Base-by-base conservation (phyloP, 2,113 vertebrate species). In the Aramus guarauna region DNA sequence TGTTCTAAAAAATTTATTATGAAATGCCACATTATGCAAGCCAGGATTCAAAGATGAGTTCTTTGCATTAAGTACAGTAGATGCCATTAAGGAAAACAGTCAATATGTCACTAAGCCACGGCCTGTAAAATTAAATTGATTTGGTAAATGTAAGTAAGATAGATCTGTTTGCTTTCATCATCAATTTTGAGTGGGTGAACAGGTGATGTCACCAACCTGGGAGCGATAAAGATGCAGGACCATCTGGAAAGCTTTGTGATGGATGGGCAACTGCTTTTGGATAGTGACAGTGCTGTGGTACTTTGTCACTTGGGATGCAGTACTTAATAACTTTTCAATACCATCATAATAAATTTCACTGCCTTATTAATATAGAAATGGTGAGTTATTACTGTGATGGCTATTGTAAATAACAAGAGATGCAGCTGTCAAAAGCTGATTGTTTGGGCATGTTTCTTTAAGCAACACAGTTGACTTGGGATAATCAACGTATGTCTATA, bases 151-250 rank as follows among this genome's bases (percentile, higher is more conserved):
- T 99, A 99, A 99, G 98, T 98, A 98, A 99, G 99, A 99, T 99
- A 99, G 99, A 99, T 99, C 99, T 99, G 99, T 99, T 99, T 99
- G 99, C 99, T 99, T 99, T 99, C 99, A 99, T 99, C 99, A 99
- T 99, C 99, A 99, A 99, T 99, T 99, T 99, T 97, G 98, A 98
- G 98, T 96, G 97, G 97, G 98, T 98, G 96, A 98, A 97, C 98
- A 99, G 99, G 99, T 99, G 99, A 99, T 99, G 99, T 99, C 99
- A 99, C 99, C 98, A 98, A 98, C 99, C 98, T 98, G 99, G 99
- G 99, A 99, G 98, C 98, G 98, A 99, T 99, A 99, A 99, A 99
- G 98, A 98, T 98, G 98, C 98, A 97, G 97, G 98, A 97, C 99
- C 99, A 99, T 99, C 99, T 99, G 99, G 99, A 99, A 98, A 97